A percentile compares a stretch with the other conserved stretches of the same genome.
These are phyloP conservation scores for Dendronephthya gigantea DNA, from an alignment of 64 coral and sea anemone species.

Conservation along the genomic window DNA sequence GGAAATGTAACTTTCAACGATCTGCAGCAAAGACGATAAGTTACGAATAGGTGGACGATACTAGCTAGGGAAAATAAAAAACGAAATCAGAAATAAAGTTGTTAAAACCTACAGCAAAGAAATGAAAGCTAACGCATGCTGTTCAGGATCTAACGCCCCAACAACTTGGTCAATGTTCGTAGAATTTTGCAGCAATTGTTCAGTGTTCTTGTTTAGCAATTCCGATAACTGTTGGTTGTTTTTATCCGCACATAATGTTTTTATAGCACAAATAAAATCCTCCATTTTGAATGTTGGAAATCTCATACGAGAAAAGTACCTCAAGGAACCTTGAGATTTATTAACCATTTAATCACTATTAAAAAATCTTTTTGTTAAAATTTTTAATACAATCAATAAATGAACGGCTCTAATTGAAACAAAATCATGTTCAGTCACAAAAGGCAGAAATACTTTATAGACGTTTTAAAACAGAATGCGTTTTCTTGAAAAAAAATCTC, in stretches of 20 bases:
- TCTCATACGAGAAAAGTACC: slow-evolving; percentile 19
- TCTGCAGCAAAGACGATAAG: slow-evolving; percentile 15
- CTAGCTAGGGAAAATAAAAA: background rate
- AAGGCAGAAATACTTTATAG: too few relatives aligned
- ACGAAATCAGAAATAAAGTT: background rate
- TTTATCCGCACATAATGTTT: slow-evolving; percentile 84
- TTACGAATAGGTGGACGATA: background rate
- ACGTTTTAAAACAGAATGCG: too few relatives aligned
- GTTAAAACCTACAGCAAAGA: slow-evolving; percentile 57
- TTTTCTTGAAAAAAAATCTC: too few relatives aligned
- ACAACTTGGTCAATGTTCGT: slow-evolving; percentile 76
- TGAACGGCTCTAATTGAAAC: too few relatives aligned
- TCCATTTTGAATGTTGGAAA: slow-evolving; percentile 63
- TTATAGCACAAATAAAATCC: slow-evolving; percentile 83
- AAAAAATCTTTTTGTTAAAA: too few relatives aligned
- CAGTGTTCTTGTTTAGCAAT: slow-evolving; percentile 79
- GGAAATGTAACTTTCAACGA: slow-evolving; percentile 73
- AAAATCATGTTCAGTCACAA: too few relatives aligned
- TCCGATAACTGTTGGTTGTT: slow-evolving; percentile 81
- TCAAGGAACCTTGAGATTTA: too few relatives aligned
- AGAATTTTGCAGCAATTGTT: slow-evolving; percentile 67
- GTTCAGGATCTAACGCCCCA: slow-evolving; percentile 87
- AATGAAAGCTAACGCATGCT: slow-evolving; percentile 91
- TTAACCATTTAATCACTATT: too few relatives aligned
- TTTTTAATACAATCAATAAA: too few relatives aligned